Evolutionary conservation across 2,888 invertebrate genomes (phyloP).

Genomic region (Hybos culiciformis): DNA sequence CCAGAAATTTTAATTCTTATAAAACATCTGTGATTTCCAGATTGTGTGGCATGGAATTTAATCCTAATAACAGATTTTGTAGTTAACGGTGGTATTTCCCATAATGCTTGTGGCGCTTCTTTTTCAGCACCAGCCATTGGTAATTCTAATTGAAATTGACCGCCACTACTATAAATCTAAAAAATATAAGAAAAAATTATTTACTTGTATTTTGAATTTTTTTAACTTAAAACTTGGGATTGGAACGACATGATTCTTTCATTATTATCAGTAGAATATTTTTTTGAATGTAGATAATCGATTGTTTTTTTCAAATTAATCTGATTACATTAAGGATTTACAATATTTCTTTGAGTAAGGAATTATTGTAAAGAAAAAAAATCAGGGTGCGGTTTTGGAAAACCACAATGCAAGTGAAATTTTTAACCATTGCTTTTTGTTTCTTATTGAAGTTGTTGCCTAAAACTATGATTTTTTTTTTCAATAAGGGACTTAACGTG

Average conservation of each 20-base stretch:
- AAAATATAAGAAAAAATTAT: constrained; percentile 1
- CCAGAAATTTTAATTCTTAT: constrained; percentile 43
- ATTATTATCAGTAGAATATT: too few species aligned
- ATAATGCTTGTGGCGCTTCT: constrained; percentile 67
- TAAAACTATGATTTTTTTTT: too few species aligned
- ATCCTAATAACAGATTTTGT: constrained; percentile 79
- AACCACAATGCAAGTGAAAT: too few species aligned
- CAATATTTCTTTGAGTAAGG: too few species aligned
- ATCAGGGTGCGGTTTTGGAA: too few species aligned
- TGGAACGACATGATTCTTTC: neutral
- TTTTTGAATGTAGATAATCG: neutral
- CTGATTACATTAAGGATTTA: too few species aligned
- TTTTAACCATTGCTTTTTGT: too few species aligned
- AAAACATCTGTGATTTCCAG: constrained; percentile 74
- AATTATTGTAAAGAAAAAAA: too few species aligned
- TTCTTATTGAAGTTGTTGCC: too few species aligned
- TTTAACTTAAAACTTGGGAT: neutral
- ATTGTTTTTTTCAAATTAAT: neutral
- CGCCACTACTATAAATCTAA: constrained; percentile 73
- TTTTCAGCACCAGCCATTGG: constrained; percentile 61
- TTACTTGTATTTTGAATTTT: too few species aligned
- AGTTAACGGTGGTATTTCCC: constrained; percentile 84
- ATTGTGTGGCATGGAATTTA: constrained; percentile 59
- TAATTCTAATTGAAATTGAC: constrained; percentile 77
- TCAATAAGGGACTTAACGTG: too few species aligned